Base-by-base conservation (phyloP, 2,113 vertebrate species). In the Pseudorhombus dupliciocellatus region DNA sequence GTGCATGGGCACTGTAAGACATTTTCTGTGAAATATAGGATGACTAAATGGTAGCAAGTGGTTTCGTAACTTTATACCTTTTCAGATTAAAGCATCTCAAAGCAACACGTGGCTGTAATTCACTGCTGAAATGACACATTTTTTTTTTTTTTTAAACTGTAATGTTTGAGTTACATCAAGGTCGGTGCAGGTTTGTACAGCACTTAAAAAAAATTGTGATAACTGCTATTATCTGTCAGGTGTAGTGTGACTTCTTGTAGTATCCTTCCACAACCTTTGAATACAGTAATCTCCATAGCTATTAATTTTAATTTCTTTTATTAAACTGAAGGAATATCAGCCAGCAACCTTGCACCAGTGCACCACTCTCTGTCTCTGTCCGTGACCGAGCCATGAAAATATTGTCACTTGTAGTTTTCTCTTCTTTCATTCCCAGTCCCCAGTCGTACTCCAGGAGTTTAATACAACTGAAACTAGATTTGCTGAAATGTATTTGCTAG, bases 1-100 rank as follows among this genome's bases (percentile, higher is more conserved):
- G 88, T 92, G 70, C 63, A 72, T 84, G 28, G 60, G 14, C 75
- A 79, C 75, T 79, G 77, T 80, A 73, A 80, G 61, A 78, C 67
- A 59, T 73, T 46, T 74, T 61, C 53, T 64, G 25, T 75, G 73
- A 79, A 84, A 73, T 77, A 50, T 65, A 74, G 1, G 18, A 55
- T 65, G 63, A 62, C 24, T 26, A 57, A 50, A 58, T 73, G 16
- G 53, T 50, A 73, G 76, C 46, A 66, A 64, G 34, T 80, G 24
- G 25, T 62, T 57, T 48, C 26, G 37, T 55, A 64, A 72, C 28
- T 58, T 31, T 56, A 34, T 69, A 24, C 21, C 16, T 57, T 74
- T 73, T 78, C 21, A 37, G 34, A 60, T 56, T 30, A 30, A 28
- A 37, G 18, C 18, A 44, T 3, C 52, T 66, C 65, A 34, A 52